Base-by-base conservation (phyloP, 1,140 invertebrate genomes). In the Chelonus insularis region DNA sequence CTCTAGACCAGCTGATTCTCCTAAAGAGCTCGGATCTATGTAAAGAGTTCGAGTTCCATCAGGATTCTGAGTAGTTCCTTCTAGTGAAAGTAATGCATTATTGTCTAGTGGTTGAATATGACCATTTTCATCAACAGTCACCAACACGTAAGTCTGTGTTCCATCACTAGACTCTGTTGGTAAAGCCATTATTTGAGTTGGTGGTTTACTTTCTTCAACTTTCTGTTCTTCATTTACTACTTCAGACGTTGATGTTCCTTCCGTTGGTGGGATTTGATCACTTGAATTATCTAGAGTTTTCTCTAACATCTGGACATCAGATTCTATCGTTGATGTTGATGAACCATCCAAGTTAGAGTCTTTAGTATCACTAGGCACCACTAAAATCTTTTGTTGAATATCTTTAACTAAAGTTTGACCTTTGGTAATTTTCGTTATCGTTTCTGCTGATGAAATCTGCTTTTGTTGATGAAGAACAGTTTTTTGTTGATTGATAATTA, bases 21-120 rank as follows among this genome's bases (percentile, higher is more conserved):
- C 74, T 34, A 78, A 63, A 1, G 74, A 74, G 50, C 68, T 72
- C 7, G 77, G 73, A 69, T 79, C 76, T 59, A 81, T 78, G 41
- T 80, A 82, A 11, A 81, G 32, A 21, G 78, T 80, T 62, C 72
- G 69, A 20, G 71, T 74, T 14, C 71, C 76, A 59, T 80, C 78
- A 5, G 70, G 61, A 66, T 74, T 78, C 59, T 76, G 71, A 0
- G 68, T 73, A n/a, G 71, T 72, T 23, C 74, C 79, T 61, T 78
- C 76, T 39, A 78, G 66, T 0, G 74, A 75, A 68, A 77, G 71
- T 2, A 90, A 73, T 0, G 87, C 83, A 60, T 88, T 87, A 60
- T 89, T 89, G 71, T 91, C 89, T 4, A 91, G 79, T 5, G 88
- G 86, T 37, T 86, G 87, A 29, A 89, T 84, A 54, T 87, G 86